These are phyloP conservation scores for Bothrops jararaca DNA, from an alignment of 2,113 vertebrate genomes.

Conservation along the genomic window DNA sequence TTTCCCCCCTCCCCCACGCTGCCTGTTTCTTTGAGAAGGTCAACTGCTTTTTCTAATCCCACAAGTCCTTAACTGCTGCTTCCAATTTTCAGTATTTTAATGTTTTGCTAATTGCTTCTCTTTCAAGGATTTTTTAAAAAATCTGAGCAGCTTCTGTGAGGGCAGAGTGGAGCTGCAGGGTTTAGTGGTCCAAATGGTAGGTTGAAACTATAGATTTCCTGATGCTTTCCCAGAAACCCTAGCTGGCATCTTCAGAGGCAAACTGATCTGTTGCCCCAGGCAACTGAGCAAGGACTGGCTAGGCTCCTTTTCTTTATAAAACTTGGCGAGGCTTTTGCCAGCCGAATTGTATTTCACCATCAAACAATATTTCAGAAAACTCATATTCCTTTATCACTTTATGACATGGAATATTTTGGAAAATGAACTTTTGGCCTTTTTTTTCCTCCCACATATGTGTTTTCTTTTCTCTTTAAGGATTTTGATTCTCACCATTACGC, in stretches of 20 bases:
- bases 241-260: neutral
- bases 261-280: neutral
- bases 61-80: neutral
- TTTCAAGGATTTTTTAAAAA: neutral
- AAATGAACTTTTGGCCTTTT: neutral
- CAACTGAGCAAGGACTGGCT: neutral
- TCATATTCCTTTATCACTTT: neutral
- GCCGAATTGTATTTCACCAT: neutral
- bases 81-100: neutral
- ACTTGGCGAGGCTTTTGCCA: neutral
- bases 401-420: neutral
- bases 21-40: neutral
- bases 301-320: neutral
- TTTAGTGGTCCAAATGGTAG: neutral
- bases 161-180: neutral
- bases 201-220: neutral
- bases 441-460: neutral
- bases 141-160: neutral
- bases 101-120: neutral
- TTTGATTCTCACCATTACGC: constrained; percentile 76
- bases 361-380: neutral
- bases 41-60: neutral
- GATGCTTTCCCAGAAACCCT: neutral
- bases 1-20: neutral
- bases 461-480: constrained; percentile 61